Base-by-base conservation (phyloP, 2,797 vertebrate genomes). In the Danio jaintianensis region DNA sequence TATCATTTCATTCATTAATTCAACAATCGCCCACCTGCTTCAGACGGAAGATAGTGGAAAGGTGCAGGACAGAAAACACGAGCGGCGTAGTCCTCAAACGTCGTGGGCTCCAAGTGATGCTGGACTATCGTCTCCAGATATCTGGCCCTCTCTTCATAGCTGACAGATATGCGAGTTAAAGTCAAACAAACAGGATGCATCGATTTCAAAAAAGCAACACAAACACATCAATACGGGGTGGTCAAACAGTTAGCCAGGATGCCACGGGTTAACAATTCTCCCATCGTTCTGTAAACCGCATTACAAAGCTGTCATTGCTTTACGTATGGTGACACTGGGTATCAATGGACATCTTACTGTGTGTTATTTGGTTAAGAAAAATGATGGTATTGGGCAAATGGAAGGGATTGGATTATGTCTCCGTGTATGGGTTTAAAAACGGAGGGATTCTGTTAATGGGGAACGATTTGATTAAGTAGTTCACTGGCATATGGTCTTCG, bases 21-120 rank as follows among this genome's bases (percentile, higher is more conserved):
- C 48, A 16, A 18, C 10, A 42, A 16, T 47, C 12, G 20, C 93
- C 91, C 91, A 99, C 98, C 96, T 86, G 95, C 86, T 86, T 99
- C 96, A 43, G 95, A 92, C 61, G 96, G 93, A 73, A 96, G 91
- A 88, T 97, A 94, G 68, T 96, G 95, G 88, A 94, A 97, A 58
- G 98, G 97, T 81, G 97, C 98, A 68, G 98, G 98, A 86, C 96
- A 98, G 91, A 98, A 99, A 88, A 99, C 96, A 48, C 98, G 96
- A 62, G 97, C 96, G 45, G 98, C 97, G 80, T 98, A 99, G 88
- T 99, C 98, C 89, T 99, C 98, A 85, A 99, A 99, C 0, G 96
- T 96, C 64, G 96, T 96, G 42, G 96, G 95, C 79, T 99, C 98
- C 89, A 96, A 94, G 89, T 99, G 97, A 88, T 99, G 95, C 89